phyloP scores from a whole-genome alignment of 2,888 invertebrate species.

The Calliopum simillimum region DNA sequence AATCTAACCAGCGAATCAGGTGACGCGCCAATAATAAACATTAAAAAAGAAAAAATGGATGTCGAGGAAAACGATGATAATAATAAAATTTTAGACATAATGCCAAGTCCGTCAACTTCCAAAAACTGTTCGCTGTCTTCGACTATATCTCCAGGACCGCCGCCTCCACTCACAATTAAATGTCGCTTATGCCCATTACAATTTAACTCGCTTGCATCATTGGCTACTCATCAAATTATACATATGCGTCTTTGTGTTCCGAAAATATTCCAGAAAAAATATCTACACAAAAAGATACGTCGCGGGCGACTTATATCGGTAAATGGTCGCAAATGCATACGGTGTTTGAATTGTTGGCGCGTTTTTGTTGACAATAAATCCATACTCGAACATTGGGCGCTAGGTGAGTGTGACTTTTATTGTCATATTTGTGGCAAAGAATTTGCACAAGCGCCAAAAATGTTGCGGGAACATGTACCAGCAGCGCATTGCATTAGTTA shows the following conservation, averaged over 20 bases:
- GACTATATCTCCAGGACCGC: slow-evolving; percentile 15
- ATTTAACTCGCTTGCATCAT: slow-evolving; percentile 47
- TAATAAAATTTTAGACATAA: slow-evolving; percentile 13
- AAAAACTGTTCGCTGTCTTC: not conserved
- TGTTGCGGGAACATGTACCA: slow-evolving; percentile 54
- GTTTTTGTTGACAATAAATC: slow-evolving; percentile 54
- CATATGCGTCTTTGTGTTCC: slow-evolving; percentile 51
- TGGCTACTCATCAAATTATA: slow-evolving; percentile 57
- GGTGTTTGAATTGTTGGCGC: slow-evolving; percentile 59
- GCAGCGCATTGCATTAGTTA: slow-evolving; percentile 54
- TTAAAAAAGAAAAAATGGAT: slow-evolving; percentile 18
- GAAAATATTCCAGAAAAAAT: slow-evolving; percentile 51
- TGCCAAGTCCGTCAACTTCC: slow-evolving; percentile 1
- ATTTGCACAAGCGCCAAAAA: slow-evolving; percentile 54
- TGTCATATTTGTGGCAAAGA: slow-evolving; percentile 58
- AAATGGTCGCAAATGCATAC: slow-evolving; percentile 53
- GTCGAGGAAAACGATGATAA: not conserved
- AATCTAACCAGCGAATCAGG: not conserved
- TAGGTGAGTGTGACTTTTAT: slow-evolving; percentile 56
- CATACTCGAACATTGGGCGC: slow-evolving; percentile 57
- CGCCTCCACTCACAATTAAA: slow-evolving; percentile 36
- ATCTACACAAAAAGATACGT: slow-evolving; percentile 49
- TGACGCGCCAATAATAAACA: not conserved
- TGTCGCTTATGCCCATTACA: slow-evolving; percentile 48
- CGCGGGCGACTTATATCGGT: slow-evolving; percentile 53